Evolutionary conservation across 2,113 vertebrate species (phyloP), one percentile per base, ranked within the genome.

Genomic region (Stegastes partitus): DNA sequence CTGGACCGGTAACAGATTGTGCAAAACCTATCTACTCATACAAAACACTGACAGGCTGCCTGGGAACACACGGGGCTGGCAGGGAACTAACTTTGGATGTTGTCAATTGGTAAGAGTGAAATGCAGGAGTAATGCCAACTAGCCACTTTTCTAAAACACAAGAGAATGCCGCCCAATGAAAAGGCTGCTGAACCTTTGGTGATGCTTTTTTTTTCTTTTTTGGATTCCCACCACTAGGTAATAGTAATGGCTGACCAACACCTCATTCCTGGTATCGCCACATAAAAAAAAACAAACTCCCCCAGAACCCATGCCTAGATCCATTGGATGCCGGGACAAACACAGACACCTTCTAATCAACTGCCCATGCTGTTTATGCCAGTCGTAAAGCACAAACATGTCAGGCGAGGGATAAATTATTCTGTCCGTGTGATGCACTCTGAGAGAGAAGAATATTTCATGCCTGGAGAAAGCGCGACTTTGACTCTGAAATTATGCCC

Each of bases 1-100:
- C 63, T 72, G 79, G 84, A 88, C 79, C 72, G 82, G 85, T 78
- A 87, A 79, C 83, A 92, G 85, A 87, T 90, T 86, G 86, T 80
- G 50, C 66, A 82, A 82, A 87, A 71, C 65, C 80, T 82, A 75
- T 77, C 83, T 57, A 80, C 76, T 72, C 69, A 85, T 70, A 87
- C 69, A 81, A 91, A 90, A 87, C 67, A 83, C 71, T 87, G 81
- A 80, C 78, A 87, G 64, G 82, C 82, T 86, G 87, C 81, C 90
- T 88, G 61, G 82, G 70, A 85, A 89, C 77, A 85, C 84, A 87
- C 72, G 76, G 73, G 76, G 68, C 64, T 88, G 87, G 79, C 83
- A 86, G 69, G 69, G 10, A 45, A 63, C 28, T 23, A 76, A 82
- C 68, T 75, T 80, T 84, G 78, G 78, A 84, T 82, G 76, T 79